Evolutionary conservation across 2,797 vertebrate species (phyloP).

Genomic region (Myotis daubentonii): DNA sequence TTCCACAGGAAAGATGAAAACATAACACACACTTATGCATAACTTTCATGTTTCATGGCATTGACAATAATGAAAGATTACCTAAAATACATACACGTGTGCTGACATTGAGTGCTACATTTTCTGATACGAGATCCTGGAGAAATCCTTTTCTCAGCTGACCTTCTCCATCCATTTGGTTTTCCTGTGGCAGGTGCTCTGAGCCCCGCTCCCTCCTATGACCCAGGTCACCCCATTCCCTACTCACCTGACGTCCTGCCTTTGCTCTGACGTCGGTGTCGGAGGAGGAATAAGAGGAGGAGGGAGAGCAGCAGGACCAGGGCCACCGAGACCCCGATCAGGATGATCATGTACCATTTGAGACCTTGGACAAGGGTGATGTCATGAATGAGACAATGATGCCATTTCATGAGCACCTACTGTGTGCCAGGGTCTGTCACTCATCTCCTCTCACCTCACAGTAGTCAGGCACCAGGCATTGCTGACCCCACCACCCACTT

Average conservation of each 20-base stretch:
- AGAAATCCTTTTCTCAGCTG: too few relatives aligned
- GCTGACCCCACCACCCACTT: too few relatives aligned
- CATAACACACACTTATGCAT: background rate
- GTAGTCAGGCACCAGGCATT: too few relatives aligned
- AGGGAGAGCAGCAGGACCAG: background rate
- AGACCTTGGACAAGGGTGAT: background rate
- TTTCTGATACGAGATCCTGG: background rate
- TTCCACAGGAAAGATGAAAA: background rate
- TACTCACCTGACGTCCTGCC: background rate
- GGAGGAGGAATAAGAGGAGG: background rate
- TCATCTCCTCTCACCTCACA: too few relatives aligned
- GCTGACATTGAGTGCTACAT: background rate
- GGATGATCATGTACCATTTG: background rate
- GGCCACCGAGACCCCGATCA: background rate
- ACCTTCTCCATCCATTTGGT: too few relatives aligned
- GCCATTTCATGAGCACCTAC: background rate
- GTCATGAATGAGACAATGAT: background rate
- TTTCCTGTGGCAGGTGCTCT: background rate
- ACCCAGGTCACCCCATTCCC: background rate
- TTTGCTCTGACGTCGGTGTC: background rate
- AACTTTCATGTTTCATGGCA: too few relatives aligned
- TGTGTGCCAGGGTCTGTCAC: too few relatives aligned
- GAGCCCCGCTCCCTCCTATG: background rate
- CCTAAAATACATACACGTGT: background rate
- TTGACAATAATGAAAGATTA: background rate